These are phyloP conservation scores for Diplolepis rosae DNA, from an alignment of 2,888 invertebrate species.

Conservation along the genomic window DNA sequence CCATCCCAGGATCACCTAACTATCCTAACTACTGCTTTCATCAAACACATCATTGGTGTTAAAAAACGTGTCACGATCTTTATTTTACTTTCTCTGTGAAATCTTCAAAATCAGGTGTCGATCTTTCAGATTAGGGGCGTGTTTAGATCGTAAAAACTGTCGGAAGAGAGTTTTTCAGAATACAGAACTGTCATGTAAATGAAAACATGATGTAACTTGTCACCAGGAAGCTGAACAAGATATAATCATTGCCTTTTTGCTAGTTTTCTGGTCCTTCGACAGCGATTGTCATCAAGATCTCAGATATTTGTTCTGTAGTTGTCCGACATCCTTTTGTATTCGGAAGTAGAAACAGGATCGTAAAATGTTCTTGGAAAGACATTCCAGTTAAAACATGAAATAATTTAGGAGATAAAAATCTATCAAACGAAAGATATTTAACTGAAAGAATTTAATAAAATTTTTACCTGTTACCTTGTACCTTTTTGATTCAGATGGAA, in stretches of 20 bases:
- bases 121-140: constrained; percentile 22
- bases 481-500: too few species aligned
- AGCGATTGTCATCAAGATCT: constrained; percentile 8
- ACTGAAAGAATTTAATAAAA: too few species aligned
- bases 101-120: constrained; percentile 25
- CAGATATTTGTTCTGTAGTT: background rate
- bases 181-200: background rate
- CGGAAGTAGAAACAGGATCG: constrained; percentile 22
- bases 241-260: constrained; percentile 10
- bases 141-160: constrained; percentile 26
- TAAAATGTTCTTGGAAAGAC: constrained; percentile 9
- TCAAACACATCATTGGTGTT: constrained; percentile 22
- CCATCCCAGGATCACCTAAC: constrained; percentile 6
- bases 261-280: background rate
- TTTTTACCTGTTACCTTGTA: too few species aligned
- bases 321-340: constrained; percentile 26
- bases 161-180: constrained; percentile 25
- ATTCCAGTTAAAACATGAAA: background rate
- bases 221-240: constrained; percentile 26
- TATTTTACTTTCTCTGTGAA: background rate
- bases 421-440: background rate
- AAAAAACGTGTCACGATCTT: constrained; percentile 26
- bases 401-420: constrained; percentile 19
- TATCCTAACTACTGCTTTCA: constrained; percentile 23
- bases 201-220: constrained; percentile 26